These are phyloP conservation scores for Ctenodactylus gundi DNA, from an alignment of 2,113 vertebrate species.

Conservation along the genomic window DNA sequence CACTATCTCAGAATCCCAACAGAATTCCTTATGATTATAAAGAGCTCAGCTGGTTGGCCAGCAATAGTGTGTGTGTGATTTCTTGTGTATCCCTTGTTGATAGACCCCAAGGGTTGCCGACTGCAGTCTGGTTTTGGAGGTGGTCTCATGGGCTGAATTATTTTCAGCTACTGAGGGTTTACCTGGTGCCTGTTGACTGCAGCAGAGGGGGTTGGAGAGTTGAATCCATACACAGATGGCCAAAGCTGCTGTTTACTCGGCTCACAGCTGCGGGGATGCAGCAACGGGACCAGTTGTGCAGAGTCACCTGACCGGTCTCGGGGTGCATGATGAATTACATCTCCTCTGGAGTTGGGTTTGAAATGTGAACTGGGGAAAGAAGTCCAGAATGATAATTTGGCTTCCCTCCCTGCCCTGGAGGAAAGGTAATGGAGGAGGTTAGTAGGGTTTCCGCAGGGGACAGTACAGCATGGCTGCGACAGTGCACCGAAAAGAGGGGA, in stretches of 20 bases:
- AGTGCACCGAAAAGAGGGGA: neutral
- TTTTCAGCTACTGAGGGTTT: slow-evolving; percentile 6
- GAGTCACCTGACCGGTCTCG: neutral
- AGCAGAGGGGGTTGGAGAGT: neutral
- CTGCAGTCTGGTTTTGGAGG: neutral
- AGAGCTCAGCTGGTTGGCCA: neutral
- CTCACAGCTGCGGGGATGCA: neutral
- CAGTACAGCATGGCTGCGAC: neutral
- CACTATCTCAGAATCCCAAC: neutral
- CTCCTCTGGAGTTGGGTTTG: neutral
- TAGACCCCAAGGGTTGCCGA: slow-evolving; percentile 5
- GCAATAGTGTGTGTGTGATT: neutral
- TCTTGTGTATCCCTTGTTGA: slow-evolving; percentile 18
- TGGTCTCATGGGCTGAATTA: slow-evolving; percentile 27
- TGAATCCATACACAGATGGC: neutral
- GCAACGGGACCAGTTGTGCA: neutral
- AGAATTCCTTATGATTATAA: neutral
- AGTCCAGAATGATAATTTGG: neutral
- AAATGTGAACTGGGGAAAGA: neutral
- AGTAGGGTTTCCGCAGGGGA: neutral
- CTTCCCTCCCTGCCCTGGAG: neutral
- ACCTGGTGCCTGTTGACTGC: neutral
- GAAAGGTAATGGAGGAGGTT: neutral
- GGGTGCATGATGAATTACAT: neutral
- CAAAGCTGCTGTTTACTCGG: neutral